Base-by-base conservation (phyloP, 2,113 vertebrate species). In the Gorsachius goisagi region DNA sequence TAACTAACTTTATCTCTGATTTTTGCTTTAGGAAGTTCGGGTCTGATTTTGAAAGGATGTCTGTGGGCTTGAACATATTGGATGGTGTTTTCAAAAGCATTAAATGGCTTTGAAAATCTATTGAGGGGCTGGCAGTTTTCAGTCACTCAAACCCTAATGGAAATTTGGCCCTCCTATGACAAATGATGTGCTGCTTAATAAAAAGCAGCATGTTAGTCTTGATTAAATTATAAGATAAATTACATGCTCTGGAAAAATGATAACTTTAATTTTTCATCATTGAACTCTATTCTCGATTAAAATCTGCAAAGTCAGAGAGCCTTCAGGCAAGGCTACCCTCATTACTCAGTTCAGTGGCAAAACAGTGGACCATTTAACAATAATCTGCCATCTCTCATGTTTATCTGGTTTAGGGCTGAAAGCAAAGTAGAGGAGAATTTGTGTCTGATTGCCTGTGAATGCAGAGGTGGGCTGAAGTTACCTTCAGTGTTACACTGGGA, bases 161-260 rank as follows among this genome's bases (percentile, higher is more conserved):
- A 71, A 87, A 67, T 79, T 68, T 50, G 45, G 37, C n/a, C 69
- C 32, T 85, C 73, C 58, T 66, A 18, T 74, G 44, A 55, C 45
- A 60, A 71, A 85, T 47, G 2, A 37, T 76, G 55, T 9, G 18
- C 53, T 85, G 26, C 39, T 66, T 81, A 76, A 69, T 71, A 79
- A 72, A 79, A 91, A 60, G 19, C 37, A 58, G 2, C n/a, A 23
- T 59, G 47, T 88, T 86, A 79, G 23, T 79, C 67, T 90, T 91
- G 64, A 94, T 91, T 76, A 82, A 92, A 90, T 64, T 71, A 63
- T 39, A 67, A 68, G 60, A 92, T 60, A 81, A 88, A 94, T 76
- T 56, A 92, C 74, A 41, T 55, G 30, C 33, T 93, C 30, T 82
- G 49, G 41, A 91, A 94, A 93, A 91, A 83, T 30, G 20, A n/a